Conservation (phyloP, 1,140 invertebrate genomes). For the Lepidotrigona ventralis region DNA sequence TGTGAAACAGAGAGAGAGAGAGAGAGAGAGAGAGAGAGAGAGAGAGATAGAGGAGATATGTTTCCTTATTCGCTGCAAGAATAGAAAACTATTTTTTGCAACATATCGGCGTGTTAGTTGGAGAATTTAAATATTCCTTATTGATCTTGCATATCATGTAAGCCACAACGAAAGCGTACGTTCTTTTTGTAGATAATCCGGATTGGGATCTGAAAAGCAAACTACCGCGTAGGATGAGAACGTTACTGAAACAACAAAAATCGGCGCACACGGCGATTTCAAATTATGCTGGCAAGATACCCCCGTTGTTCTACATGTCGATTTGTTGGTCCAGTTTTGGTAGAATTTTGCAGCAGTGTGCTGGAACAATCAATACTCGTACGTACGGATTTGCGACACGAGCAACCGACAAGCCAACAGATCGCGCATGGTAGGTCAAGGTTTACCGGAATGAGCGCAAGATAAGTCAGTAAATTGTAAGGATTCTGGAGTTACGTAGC, state of each 20-base stretch:
- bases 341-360: not conserved
- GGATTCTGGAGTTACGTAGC: conserved; percentile 63
- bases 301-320: not conserved
- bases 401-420: conserved; percentile 42
- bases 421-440: conserved; percentile 65
- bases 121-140: conserved; percentile 12
- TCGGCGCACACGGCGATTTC: too few species aligned
- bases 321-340: conserved; percentile 1
- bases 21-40: not conserved
- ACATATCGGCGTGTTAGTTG: conserved; percentile 6
- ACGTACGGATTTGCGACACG: conserved; percentile 42
- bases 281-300: not conserved
- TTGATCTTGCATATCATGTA: not conserved
- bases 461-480: conserved; percentile 60
- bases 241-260: too few species aligned
- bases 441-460: conserved; percentile 56
- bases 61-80: conserved; percentile 8
- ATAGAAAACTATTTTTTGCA: conserved; percentile 30
- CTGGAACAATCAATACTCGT: conserved; percentile 53
- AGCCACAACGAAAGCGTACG: not conserved
- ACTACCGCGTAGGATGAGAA: too few species aligned
- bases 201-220: not conserved
- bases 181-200: not conserved
- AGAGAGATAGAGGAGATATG: too few species aligned
- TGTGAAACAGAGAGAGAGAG: not conserved